Evolutionary conservation across 1,140 invertebrate species (phyloP).

Genomic region (Drosophila nasuta): DNA sequence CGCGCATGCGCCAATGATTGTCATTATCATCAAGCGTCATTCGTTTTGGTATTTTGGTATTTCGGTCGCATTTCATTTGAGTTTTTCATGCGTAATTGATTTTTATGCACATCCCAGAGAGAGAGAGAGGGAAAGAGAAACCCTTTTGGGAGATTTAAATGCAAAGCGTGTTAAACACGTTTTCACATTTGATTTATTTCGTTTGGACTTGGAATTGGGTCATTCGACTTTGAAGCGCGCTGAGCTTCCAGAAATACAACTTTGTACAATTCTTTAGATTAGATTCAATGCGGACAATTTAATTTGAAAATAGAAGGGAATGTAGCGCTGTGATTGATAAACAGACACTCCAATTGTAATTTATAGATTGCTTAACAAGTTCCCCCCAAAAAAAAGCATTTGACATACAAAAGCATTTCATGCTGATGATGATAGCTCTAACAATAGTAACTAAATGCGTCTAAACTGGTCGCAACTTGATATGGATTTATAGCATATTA

Average conservation of each 20-base stretch:
- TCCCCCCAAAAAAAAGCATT: background rate
- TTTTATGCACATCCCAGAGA: constrained; percentile 55
- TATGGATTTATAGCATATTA: background rate
- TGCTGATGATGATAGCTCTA: background rate
- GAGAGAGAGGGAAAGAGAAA: background rate
- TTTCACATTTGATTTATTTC: constrained; percentile 45
- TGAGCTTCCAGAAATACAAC: constrained; percentile 28
- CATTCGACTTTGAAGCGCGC: constrained; percentile 28
- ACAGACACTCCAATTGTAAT: background rate
- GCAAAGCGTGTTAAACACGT: constrained; percentile 68
- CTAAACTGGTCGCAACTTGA: background rate
- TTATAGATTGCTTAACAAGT: constrained; percentile 17
- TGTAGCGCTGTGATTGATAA: constrained; percentile 15
- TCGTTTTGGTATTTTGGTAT: constrained; percentile 15
- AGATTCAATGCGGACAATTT: constrained; percentile 27
- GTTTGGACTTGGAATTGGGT: constrained; percentile 54
- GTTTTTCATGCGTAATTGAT: constrained; percentile 80
- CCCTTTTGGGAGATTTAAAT: constrained; percentile 53
- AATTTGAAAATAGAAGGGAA: constrained; percentile 29
- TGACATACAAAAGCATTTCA: background rate
- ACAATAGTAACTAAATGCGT: background rate
- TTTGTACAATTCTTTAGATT: constrained; percentile 28
- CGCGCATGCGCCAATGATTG: constrained; percentile 33
- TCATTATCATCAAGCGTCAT: constrained; percentile 15
- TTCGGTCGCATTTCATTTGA: constrained; percentile 33